Evolutionary conservation across 1,140 invertebrate genomes (phyloP), one percentile per base, ranked within the genome.

Genomic region (Popillia japonica): DNA sequence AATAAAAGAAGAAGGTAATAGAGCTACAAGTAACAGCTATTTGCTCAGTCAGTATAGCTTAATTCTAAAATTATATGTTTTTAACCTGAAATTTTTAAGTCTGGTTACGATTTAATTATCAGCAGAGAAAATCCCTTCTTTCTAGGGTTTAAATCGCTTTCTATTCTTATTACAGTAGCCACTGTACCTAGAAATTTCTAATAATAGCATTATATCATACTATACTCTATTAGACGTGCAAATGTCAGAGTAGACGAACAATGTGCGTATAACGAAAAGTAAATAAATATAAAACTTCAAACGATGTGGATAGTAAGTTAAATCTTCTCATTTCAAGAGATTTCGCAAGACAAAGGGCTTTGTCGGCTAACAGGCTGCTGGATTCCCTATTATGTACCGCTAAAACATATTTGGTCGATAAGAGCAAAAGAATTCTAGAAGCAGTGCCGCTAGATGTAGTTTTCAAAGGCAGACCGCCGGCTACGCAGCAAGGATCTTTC

Each of bases 341-440:
- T 14, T 75, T 75, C 27, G 79, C 78, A 14, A 77, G 55, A 76
- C 81, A 81, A 44, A 79, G 80, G 40, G 64, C 78, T 3, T 40
- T 75, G 8, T 79, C 78, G 27, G 83, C 83, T 20, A 84, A 84
- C 76, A 79, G 80, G 42, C 27, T 84, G 11, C 59, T 83, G 14
- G 83, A 84, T 72, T 78, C 79, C 10, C 75, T 84, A 8, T 75
- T 84, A 41, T 84, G 83, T 41, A 76, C 80, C 1, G 82, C 83
- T 10, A 84, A 84, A 80, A 81, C 82, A 42, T 80, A 82, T 75
- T 68, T 84, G 40, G 83, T 84, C 14, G 81, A 73, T 1, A 82
- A 80, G 74, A 64, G 81, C 17, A 76, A 72, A 11, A 78, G 82
- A 75, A 42, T 44, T 23, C 72, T 84, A 4, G 78, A 81, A 76